Conservation (phyloP, 2,797 vertebrate species). For the Danio tinwini region DNA sequence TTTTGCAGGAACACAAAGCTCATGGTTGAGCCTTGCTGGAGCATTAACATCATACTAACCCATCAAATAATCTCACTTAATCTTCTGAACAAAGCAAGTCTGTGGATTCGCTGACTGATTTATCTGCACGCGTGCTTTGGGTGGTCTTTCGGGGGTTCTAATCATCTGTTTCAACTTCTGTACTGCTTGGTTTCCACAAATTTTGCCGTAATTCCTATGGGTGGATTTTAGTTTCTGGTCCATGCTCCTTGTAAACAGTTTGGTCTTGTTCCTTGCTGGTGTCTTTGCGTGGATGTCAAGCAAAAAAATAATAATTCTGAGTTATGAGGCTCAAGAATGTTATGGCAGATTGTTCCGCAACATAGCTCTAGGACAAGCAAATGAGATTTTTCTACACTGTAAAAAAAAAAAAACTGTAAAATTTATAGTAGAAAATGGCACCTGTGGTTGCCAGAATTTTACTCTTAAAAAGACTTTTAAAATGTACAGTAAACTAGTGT, state of each 20-base stretch:
- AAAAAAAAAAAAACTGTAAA: too few relatives aligned
- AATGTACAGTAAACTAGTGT: too few relatives aligned
- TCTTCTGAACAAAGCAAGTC: not conserved
- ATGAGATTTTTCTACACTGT: too few relatives aligned
- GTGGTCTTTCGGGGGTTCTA: conserved; percentile 14
- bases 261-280: not conserved
- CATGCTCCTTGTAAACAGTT: not conserved
- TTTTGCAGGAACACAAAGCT: conserved; percentile 64
- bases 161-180: not conserved
- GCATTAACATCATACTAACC: conserved; percentile 44
- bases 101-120: conserved; percentile 13
- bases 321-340: not conserved
- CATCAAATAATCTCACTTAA: conserved; percentile 33
- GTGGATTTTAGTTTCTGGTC: not conserved
- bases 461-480: too few relatives aligned
- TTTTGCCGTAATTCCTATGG: not conserved
- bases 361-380: not conserved
- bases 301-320: too few relatives aligned
- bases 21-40: not conserved
- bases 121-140: conserved; percentile 26
- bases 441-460: too few relatives aligned
- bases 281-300: not conserved
- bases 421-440: too few relatives aligned
- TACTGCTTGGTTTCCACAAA: not conserved
- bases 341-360: not conserved